Percentiles rank a stretch among this genome's conserved stretches.
phyloP scores from a whole-genome alignment of 1,140 invertebrate species.

The Nasonia giraulti region DNA sequence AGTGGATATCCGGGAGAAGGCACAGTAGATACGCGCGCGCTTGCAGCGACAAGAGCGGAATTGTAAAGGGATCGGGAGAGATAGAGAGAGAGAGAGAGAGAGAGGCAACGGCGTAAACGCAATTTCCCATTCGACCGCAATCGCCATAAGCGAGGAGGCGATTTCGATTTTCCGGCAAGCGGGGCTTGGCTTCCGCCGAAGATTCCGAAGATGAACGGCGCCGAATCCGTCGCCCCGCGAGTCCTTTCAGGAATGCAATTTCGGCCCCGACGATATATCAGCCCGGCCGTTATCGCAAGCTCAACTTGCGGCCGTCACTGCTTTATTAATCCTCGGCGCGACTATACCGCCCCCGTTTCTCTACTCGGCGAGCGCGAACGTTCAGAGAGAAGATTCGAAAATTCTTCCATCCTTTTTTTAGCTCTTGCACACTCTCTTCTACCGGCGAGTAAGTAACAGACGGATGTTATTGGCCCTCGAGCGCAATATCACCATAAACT shows the following conservation, averaged over 20 bases:
- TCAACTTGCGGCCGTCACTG: slow-evolving; percentile 55
- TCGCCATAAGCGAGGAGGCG: slow-evolving; percentile 40
- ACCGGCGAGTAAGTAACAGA: neutral
- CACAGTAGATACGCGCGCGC: neutral
- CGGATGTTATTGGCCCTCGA: neutral
- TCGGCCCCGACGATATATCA: slow-evolving; percentile 39
- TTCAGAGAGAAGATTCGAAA: neutral
- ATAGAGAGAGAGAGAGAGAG: too few species aligned
- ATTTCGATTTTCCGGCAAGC: slow-evolving; percentile 40
- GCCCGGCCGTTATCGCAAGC: slow-evolving; percentile 36
- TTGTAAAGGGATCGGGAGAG: slow-evolving; percentile 18
- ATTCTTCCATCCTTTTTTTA: slow-evolving; percentile 6
- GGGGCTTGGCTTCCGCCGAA: neutral
- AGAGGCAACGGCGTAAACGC: neutral
- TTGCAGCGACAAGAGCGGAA: slow-evolving; percentile 25
- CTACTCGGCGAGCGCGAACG: neutral
- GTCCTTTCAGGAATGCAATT: slow-evolving; percentile 39
- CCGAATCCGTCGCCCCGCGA: slow-evolving; percentile 11
- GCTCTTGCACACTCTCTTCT: slow-evolving; percentile 40
- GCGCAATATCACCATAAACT: slow-evolving; percentile 1
- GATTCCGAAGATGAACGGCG: slow-evolving; percentile 34
- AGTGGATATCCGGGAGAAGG: neutral
- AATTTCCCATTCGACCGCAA: slow-evolving; percentile 45
- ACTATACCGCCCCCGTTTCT: neutral
- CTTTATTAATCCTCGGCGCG: slow-evolving; percentile 59